These are phyloP conservation scores for Pyrochroa serraticornis DNA, from an alignment of 2,888 invertebrate genomes.

Conservation along the genomic window DNA sequence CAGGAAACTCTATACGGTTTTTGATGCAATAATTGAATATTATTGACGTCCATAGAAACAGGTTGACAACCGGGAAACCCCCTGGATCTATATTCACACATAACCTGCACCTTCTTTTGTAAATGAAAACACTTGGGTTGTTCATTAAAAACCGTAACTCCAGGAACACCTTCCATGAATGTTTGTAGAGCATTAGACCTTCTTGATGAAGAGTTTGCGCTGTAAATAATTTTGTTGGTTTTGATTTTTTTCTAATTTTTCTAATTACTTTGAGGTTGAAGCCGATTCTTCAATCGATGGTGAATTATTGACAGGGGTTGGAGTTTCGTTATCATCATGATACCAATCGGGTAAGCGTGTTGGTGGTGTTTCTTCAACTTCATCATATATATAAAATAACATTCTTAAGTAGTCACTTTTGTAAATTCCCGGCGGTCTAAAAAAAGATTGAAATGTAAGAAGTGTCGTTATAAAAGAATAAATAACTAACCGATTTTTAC, in stretches of 20 bases:
- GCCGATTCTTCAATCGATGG: conserved; percentile 33
- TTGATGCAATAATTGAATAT: conserved; percentile 74
- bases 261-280: conserved; percentile 38
- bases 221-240: neutral
- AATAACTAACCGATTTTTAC: conserved; percentile 64
- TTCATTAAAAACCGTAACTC: conserved; percentile 74
- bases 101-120: conserved; percentile 75
- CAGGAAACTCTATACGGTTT: conserved; percentile 96
- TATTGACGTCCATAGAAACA: conserved; percentile 90
- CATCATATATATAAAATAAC: conserved; percentile 81
- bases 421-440: conserved; percentile 94
- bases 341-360: conserved; percentile 89
- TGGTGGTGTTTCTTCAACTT: conserved; percentile 69
- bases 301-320: conserved; percentile 37
- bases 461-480: conserved; percentile 5
- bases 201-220: conserved; percentile 12
- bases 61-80: conserved; percentile 98
- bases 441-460: conserved; percentile 16
- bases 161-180: conserved; percentile 88
- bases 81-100: conserved; percentile 78
- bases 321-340: conserved; percentile 58
- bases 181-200: conserved; percentile 62
- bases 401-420: conserved; percentile 94
- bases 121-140: conserved; percentile 64
- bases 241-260: neutral